Percentiles rank a stretch among this genome's conserved stretches.
phyloP scores from a whole-genome alignment of 2,113 vertebrate species.

The Craseonycteris thonglongyai region DNA sequence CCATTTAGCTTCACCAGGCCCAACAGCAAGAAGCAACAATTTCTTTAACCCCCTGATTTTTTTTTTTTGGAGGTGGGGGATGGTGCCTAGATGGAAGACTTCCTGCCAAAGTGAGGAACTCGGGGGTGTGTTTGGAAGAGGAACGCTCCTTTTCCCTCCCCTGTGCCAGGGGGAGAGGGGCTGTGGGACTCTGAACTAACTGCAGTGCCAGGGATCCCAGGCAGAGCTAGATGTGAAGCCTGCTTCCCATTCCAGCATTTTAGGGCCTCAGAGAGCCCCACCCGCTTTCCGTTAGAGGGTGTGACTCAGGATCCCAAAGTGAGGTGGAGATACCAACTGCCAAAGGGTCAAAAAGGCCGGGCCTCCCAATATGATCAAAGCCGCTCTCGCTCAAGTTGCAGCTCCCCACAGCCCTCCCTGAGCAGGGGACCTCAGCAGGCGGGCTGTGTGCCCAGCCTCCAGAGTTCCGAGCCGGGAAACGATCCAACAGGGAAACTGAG shows the following conservation, averaged over 20 bases:
- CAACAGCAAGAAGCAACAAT: not conserved
- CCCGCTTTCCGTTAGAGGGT: not conserved
- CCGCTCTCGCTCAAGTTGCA: too few species aligned
- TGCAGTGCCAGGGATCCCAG: not conserved
- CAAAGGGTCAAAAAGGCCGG: too few species aligned
- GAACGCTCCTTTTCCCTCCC: not conserved
- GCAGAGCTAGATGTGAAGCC: not conserved
- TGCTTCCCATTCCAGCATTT: not conserved
- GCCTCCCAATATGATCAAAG: too few species aligned
- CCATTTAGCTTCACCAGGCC: not conserved
- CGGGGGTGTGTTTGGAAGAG: not conserved
- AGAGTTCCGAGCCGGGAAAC: not conserved
- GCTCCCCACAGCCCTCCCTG: too few species aligned
- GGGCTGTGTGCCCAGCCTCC: not conserved
- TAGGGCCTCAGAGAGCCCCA: not conserved
- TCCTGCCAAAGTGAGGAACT: not conserved
- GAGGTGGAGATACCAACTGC: not conserved
- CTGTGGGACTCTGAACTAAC: not conserved
- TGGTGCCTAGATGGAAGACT: not conserved
- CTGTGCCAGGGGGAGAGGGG: not conserved
- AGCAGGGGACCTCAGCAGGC: not conserved
- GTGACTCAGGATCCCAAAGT: not conserved
- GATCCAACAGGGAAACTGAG: not conserved
- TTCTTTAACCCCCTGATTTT: not conserved
- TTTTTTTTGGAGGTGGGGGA: not conserved